Evolutionary conservation across 1,140 invertebrate genomes (phyloP), one percentile per base, ranked within the genome.

Genomic region (Drosophila varians): DNA sequence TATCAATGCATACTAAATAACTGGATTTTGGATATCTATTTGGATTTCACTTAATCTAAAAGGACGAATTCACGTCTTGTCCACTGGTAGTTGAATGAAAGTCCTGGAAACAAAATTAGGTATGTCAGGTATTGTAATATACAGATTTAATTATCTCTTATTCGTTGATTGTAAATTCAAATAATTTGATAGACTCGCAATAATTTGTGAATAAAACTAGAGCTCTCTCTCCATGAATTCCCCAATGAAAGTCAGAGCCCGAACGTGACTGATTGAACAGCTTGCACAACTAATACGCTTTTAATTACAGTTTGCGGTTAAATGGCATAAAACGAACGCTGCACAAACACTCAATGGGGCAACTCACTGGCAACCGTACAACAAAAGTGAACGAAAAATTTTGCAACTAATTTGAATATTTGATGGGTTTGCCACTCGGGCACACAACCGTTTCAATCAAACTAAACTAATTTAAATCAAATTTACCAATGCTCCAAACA

Each of bases 381-480:
- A 5, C 42, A n/a, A 49, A 65, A 28, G 25, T 46, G 64, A 53
- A 66, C 26, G n/a, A 56, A 70, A 76, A 62, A 45, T 26, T 57
- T 43, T 43, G 72, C 43, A 54, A 58, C 42, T 55, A 62, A 80
- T 80, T 72, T 58, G 47, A 69, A 82, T 73, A 65, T 79, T 62
- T 69, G 66, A 62, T 64, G 48, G 43, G 68, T 77, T 66, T 60
- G 8, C 28, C 28, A 31, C 4, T 14, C 38, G 38, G 54, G 34
- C 48, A 43, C 43, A 18, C 61, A 21, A 45, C 34, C 45, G 12
- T 34, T 47, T 42, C 70, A 83, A 83, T 70, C 70, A 61, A 84
- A 74, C 64, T 61, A 66, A 79, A 76, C 61, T 54, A 86, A 86
- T 79, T 86, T 86, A 69, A 64, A 76, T 69, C 72, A 56, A 68